Base-by-base conservation (phyloP, 2,888 invertebrate species). In the Dynastes maya region DNA sequence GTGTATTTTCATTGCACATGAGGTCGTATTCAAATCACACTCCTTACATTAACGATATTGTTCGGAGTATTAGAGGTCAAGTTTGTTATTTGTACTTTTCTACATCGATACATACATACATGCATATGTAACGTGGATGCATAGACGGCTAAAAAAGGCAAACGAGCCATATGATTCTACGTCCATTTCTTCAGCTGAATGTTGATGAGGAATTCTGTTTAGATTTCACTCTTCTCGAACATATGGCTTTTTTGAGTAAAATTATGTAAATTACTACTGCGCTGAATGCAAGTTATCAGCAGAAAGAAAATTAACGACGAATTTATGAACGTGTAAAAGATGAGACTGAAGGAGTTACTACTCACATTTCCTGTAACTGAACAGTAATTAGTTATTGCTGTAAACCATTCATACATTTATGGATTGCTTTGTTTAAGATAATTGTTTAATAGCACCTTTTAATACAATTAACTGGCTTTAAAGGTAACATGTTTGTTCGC, bases 11-110 rank as follows among this genome's bases (percentile, higher is more conserved):
- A 70, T 53, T 70, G 70, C 70, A 53, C 32, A 70, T 55, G 16
- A 55, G 70, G 70, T 70, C 53, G 70, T 70, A 70, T 70, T 70
- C 70, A 70, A 70, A 70, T 70, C 32, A 70, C 53, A 70, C 32
- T 70, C 40, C 45, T 65, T 65, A 51, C 70, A 53, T 53, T 70
- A 55, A 32, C 27, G 70, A 70, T 70, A 70, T 53, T 70, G 70
- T 70, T 70, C 70, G 9, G 32, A 13, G 53, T 53, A 55, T 70
- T 53, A 70, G 70, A 70, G 70, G 70, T 70, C 70, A 70, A 70
- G 70, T 51, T 70, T 70, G 70, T 70, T 70, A 70, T 70, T 70
- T 29, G 70, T 53, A 70, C 6, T 32, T 55, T 53, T 53, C 16
- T 53, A 70, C 51, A 32, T 27, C 5, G 13, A 64, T 64, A 53